Evolutionary conservation across 2,113 vertebrate species (phyloP).

Genomic region (Xenopus laevis): DNA sequence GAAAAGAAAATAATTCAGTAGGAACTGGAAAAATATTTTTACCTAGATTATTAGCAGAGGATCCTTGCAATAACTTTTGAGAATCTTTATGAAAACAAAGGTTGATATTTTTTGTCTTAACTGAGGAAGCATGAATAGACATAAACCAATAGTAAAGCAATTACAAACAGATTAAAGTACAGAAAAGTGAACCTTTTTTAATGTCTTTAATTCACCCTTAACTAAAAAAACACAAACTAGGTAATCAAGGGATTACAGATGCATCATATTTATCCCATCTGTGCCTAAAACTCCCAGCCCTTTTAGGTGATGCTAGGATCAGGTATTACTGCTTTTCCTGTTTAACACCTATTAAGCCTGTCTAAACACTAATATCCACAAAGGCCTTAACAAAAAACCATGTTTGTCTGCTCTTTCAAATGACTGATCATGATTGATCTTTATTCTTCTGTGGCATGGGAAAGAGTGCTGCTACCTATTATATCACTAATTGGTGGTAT

Average conservation of each 20-base stretch:
- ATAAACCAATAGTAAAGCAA: neutral
- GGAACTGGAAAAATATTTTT: too few species aligned
- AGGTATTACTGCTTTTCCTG: conserved; percentile 18
- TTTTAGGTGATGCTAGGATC: conserved; percentile 21
- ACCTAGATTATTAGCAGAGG: too few species aligned
- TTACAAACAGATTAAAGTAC: neutral
- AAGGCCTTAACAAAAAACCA: conserved; percentile 27
- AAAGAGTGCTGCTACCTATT: conserved; percentile 24
- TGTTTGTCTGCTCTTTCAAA: conserved; percentile 33
- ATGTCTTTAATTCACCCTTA: conserved; percentile 14
- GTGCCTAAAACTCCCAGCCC: conserved; percentile 11
- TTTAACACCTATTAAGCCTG: conserved; percentile 26
- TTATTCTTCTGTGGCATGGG: conserved; percentile 29
- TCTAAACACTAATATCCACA: conserved; percentile 35
- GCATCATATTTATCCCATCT: conserved; percentile 18
- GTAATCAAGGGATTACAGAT: conserved; percentile 27
- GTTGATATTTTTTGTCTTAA: too few species aligned
- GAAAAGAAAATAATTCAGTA: too few species aligned
- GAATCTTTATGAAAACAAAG: too few species aligned
- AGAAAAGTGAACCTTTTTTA: neutral
- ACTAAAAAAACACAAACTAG: conserved; percentile 7
- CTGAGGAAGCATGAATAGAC: conserved; percentile 17
- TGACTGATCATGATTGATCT: conserved; percentile 40
- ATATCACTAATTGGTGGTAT: conserved; percentile 17
- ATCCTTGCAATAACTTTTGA: too few species aligned